These are phyloP conservation scores for Sitophilus oryzae DNA, from an alignment of 1,140 invertebrate genomes.

Conservation along the genomic window DNA sequence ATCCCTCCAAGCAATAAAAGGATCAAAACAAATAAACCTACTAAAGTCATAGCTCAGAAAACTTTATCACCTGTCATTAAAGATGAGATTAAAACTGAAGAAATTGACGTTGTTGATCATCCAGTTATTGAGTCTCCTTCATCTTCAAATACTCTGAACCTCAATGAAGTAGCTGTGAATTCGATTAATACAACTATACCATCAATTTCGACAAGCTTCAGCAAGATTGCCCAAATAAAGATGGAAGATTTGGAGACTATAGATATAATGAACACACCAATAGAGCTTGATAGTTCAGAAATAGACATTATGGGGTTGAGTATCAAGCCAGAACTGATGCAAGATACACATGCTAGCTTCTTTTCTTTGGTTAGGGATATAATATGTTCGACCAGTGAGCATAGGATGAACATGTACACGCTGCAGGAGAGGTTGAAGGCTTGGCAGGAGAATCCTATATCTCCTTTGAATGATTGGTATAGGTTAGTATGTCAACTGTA, in stretches of 20 bases:
- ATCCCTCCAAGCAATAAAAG: slow-evolving; percentile 12
- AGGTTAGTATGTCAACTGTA: slow-evolving; percentile 13
- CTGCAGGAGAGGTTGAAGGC: slow-evolving; percentile 69
- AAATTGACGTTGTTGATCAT: slow-evolving; percentile 5
- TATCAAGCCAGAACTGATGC: slow-evolving; percentile 51
- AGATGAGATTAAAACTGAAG: slow-evolving; percentile 33
- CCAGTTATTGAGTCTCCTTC: slow-evolving; percentile 5
- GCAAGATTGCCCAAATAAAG: slow-evolving; percentile 43
- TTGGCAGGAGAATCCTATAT: slow-evolving; percentile 77
- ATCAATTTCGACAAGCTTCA: slow-evolving; percentile 21
- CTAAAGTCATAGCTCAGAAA: slow-evolving; percentile 8
- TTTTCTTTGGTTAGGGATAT: slow-evolving; percentile 76
- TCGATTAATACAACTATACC: slow-evolving; percentile 14
- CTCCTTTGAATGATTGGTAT: slow-evolving; percentile 75
- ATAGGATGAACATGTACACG: slow-evolving; percentile 66
- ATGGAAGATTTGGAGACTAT: slow-evolving; percentile 54
- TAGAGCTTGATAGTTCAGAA: slow-evolving; percentile 55
- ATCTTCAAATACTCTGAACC: neutral
- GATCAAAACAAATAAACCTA: slow-evolving; percentile 20
- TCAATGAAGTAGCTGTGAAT: neutral
- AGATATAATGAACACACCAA: slow-evolving; percentile 61
- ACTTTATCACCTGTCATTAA: slow-evolving; percentile 13
- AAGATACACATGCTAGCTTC: slow-evolving; percentile 75
- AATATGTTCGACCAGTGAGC: slow-evolving; percentile 75
- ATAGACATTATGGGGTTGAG: slow-evolving; percentile 51